phyloP scores from a whole-genome alignment of 2,888 invertebrate genomes.

The Pseudoips prasinana region DNA sequence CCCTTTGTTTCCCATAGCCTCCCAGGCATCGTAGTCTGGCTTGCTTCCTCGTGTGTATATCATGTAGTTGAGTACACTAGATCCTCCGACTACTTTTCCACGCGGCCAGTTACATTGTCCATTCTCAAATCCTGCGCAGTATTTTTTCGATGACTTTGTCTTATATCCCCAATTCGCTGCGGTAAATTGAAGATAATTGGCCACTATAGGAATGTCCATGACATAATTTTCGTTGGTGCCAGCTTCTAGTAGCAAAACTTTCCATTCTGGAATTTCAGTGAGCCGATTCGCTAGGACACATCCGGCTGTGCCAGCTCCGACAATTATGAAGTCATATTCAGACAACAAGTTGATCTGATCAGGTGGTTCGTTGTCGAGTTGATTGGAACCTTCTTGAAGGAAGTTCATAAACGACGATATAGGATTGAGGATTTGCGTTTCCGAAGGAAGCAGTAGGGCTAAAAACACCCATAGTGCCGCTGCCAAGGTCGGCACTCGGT shows the following conservation, averaged over 20 bases:
- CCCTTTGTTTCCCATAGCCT: slow-evolving; percentile 85
- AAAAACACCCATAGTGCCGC: slow-evolving; percentile 51
- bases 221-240: slow-evolving; percentile 86
- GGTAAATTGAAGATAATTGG: slow-evolving; percentile 87
- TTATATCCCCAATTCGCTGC: slow-evolving; percentile 91
- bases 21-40: slow-evolving; percentile 90
- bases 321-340: slow-evolving; percentile 89
- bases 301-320: slow-evolving; percentile 92
- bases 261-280: slow-evolving; percentile 86
- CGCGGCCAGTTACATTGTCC: slow-evolving; percentile 89
- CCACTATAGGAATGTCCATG: slow-evolving; percentile 89
- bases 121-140: slow-evolving; percentile 88
- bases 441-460: slow-evolving; percentile 42
- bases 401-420: slow-evolving; percentile 78
- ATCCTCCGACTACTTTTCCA: slow-evolving; percentile 92
- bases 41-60: slow-evolving; percentile 87
- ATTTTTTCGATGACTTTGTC: slow-evolving; percentile 87
- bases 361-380: slow-evolving; percentile 76
- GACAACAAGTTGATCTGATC: slow-evolving; percentile 72
- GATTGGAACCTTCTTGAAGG: slow-evolving; percentile 75
- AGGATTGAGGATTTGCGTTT: slow-evolving; percentile 56
- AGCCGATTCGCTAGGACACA: slow-evolving; percentile 88
- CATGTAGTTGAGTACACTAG: slow-evolving; percentile 91
- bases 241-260: slow-evolving; percentile 87
- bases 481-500: slow-evolving; percentile 40